Evolutionary conservation across 1,140 invertebrate genomes (phyloP).

Genomic region (Sinella curviseta): DNA sequence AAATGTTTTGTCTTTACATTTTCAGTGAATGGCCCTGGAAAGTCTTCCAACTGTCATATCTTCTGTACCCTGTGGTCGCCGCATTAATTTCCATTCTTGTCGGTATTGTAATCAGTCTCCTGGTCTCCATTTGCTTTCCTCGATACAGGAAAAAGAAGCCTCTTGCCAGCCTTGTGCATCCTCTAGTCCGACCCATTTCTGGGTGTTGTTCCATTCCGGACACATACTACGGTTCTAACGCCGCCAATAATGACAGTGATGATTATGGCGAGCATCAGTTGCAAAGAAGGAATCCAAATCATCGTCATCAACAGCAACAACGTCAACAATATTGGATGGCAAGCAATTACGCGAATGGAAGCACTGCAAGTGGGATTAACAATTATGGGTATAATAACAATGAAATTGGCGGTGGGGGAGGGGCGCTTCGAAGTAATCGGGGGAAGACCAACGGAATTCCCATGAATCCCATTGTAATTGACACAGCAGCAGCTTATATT

Average conservation of each 20-base stretch:
- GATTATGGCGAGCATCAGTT: background rate
- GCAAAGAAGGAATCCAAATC: background rate
- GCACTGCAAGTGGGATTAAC: background rate
- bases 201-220: background rate
- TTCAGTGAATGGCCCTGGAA: conserved; percentile 16
- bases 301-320: background rate
- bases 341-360: background rate
- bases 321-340: background rate
- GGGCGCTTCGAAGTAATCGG: background rate
- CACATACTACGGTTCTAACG: too few relatives aligned
- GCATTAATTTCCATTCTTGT: background rate
- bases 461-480: conserved; percentile 17
- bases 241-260: too few relatives aligned
- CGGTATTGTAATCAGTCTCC: background rate
- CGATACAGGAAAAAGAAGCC: background rate
- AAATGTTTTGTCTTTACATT: background rate
- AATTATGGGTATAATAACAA: background rate
- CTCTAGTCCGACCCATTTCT: background rate
- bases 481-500: conserved; percentile 4
- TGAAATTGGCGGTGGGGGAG: background rate
- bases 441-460: background rate
- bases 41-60: conserved; percentile 10
- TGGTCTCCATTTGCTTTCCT: background rate
- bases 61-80: background rate
- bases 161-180: background rate